Base-by-base conservation (phyloP, 2,113 vertebrate species). In the Cercocebus atys region DNA sequence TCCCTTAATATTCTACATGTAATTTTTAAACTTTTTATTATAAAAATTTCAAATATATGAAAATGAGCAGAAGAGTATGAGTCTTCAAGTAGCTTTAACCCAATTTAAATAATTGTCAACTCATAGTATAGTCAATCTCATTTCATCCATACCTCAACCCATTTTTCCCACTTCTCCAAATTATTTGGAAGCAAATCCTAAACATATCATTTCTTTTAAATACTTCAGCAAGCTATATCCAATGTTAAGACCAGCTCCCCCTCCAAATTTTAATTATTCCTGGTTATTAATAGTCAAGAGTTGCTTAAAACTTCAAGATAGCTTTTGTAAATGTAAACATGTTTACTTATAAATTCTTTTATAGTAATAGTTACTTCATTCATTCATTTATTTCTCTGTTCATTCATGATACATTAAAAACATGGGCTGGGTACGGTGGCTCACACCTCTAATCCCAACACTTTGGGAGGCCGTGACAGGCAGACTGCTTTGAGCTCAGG, bases 161-260 rank as follows among this genome's bases (percentile, higher is more conserved):
- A 92, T 79, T 81, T 89, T n/a, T 45, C 43, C n/a, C 40, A 45
- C 38, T 92, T 40, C 55, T 75, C 50, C 75, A 95, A 23, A 83
- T 70, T 80, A 87, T 90, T 90, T 92, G 70, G 59, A 93, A 68
- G 73, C 66, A 90, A 90, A 94, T 82, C 52, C 30, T 25, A 72
- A 86, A 70, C 64, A 40, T 23, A 76, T 90, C 7, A 55, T 57
- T 66, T 88, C 45, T 88, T 84, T 73, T 59, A 50, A 85, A 80
- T 82, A 92, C 50, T 64, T 92, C 10, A 83, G 13, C 5, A 78
- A 55, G 20, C 13, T 94, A 27, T 88, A 84, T 57, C 16, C 35
- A 73, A 43, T 76, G n/a, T 43, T 82, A 82, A 90, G 72, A 64
- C 45, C 18, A 61, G 8, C 94, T 85, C 50, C 68, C 23, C 40